Base-by-base conservation (phyloP, 2,888 invertebrate genomes). In the Cephonodes hylas region DNA sequence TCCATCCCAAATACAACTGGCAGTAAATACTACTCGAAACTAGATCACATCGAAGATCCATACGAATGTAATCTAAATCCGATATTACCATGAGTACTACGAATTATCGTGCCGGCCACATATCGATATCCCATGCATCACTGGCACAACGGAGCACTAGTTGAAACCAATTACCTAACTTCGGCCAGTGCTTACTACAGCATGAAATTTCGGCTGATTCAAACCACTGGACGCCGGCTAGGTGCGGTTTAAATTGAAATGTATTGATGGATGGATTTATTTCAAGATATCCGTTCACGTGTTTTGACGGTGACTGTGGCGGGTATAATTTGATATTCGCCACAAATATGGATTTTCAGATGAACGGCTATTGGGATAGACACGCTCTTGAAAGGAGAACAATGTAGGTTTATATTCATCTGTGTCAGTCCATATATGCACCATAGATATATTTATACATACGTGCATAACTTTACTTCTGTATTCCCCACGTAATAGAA, bases 111-210 rank as follows among this genome's bases (percentile, higher is more conserved):
- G 10, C 10, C 38, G 38, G 6, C 1, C 23, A 6, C n/a, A 23
- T 48, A 53, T 61, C 61, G 61, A 61, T 46, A 61, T 42, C 38
- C 42, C 15, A 42, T 34, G 34, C 45, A 58, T 34, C 45, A 46
- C 53, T 53, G 53, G 42, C 31, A 42, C 38, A 42, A 15, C 15
- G 34, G 23, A n/a, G 27, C 48, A 42, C 59, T 45, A 63, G 59
- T 56, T 63, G 59, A 66, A 74, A 75, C 67, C 78, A 80, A 80
- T 81, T 80, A 76, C 63, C 71, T 68, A 78, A 80, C 73, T 79
- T 77, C 64, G 67, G 61, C 60, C 64, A 68, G 65, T 69, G 78
- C 69, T 74, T 74, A 73, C 71, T 67, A 66, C 72, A 61, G 73
- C 77, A 72, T 76, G 77, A 81, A 81, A 80, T 80, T 77, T 75